Conservation (phyloP, 2,113 vertebrate species). For the Mirounga angustirostris region DNA sequence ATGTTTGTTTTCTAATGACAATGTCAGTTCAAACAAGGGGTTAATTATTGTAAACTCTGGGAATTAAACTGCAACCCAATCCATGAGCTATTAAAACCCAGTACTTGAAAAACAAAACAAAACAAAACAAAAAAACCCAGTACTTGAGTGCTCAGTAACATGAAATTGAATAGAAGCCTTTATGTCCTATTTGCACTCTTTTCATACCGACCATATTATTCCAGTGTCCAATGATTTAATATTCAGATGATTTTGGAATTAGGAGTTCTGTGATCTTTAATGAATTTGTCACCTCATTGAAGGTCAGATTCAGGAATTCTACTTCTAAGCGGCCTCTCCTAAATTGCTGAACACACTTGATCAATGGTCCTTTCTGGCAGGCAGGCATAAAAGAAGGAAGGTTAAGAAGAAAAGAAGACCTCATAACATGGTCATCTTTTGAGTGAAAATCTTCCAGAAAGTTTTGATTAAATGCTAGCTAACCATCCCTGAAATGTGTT, state of each 20-base stretch:
- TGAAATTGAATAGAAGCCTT: neutral
- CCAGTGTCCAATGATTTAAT: neutral
- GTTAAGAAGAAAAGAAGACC: neutral
- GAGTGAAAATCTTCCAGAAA: neutral
- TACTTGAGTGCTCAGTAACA: neutral
- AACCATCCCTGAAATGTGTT: neutral
- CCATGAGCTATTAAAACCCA: neutral
- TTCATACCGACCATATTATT: neutral
- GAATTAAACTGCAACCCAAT: neutral
- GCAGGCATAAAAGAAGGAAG: neutral
- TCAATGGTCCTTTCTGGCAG: neutral
- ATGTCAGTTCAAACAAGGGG: neutral
- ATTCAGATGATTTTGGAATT: neutral
- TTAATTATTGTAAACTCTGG: neutral
- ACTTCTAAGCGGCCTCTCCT: neutral
- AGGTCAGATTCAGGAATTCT: neutral
- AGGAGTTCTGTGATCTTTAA: neutral
- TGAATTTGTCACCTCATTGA: neutral
- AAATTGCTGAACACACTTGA: neutral
- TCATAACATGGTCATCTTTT: neutral
- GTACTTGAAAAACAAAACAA: neutral
- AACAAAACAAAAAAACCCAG: neutral
- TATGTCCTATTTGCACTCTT: neutral
- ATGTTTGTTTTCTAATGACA: neutral
- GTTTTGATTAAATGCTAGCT: neutral